These are phyloP conservation scores for Boleophthalmus pectinirostris DNA, from an alignment of 2,113 vertebrate genomes.

Conservation along the genomic window DNA sequence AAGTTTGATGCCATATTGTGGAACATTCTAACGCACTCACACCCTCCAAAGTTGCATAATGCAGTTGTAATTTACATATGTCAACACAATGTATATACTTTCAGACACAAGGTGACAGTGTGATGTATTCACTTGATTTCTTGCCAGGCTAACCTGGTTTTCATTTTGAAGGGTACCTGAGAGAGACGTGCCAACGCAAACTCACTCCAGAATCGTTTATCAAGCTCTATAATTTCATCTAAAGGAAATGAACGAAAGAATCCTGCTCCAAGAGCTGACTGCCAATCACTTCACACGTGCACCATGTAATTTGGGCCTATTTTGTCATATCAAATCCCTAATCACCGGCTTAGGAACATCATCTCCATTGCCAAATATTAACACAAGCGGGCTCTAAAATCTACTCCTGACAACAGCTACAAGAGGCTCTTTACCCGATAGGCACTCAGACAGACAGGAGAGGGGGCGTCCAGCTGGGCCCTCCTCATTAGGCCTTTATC, in stretches of 20 bases:
- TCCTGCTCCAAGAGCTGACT: background rate
- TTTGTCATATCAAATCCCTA: constrained; percentile 26
- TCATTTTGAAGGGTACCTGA: constrained; percentile 7
- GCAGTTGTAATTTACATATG: background rate
- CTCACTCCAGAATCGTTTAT: background rate
- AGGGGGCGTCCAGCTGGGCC: constrained; percentile 53
- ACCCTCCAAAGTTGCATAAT: background rate
- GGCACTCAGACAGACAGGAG: constrained; percentile 16
- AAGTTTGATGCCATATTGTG: too few species aligned
- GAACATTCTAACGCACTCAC: too few species aligned
- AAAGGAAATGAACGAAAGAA: background rate
- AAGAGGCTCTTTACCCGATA: constrained; percentile 20
- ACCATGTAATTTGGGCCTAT: constrained; percentile 10
- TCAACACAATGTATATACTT: background rate
- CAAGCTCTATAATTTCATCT: constrained; percentile 6
- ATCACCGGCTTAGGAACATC: constrained; percentile 14
- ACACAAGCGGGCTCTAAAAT: constrained; percentile 10
- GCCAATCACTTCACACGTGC: constrained; percentile 14
- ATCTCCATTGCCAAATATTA: constrained; percentile 16
- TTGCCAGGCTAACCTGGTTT: constrained; percentile 2
- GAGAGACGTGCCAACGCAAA: constrained; percentile 2
- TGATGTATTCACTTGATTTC: background rate
- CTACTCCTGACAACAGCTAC: constrained; percentile 20
- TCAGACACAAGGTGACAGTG: background rate
- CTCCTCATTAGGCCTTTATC: constrained; percentile 45